phyloP scores from a whole-genome alignment of 1,140 invertebrate genomes.

The Lepidotrigona ventralis region DNA sequence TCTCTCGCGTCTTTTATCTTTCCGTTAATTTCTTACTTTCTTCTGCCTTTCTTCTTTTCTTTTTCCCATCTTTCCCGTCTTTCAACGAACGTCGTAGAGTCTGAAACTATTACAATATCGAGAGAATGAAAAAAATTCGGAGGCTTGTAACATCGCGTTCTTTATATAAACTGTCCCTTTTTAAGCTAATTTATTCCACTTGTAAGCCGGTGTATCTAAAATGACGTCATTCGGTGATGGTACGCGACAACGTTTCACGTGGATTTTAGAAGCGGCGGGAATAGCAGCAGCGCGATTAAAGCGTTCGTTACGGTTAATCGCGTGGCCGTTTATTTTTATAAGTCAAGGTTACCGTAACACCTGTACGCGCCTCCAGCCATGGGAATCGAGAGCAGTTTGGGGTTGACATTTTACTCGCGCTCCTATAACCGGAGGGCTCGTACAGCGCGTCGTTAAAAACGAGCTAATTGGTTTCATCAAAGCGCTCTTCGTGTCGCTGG shows the following conservation, averaged over 20 bases:
- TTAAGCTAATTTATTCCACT: neutral
- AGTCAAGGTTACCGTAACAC: constrained; percentile 63
- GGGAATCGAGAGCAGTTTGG: constrained; percentile 61
- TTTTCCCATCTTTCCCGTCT: too few relatives aligned
- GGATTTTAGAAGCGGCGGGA: constrained; percentile 15
- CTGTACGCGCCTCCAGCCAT: constrained; percentile 44
- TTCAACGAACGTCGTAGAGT: neutral
- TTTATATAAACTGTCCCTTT: neutral
- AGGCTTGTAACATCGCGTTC: too few relatives aligned
- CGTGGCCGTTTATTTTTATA: constrained; percentile 63
- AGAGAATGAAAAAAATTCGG: neutral
- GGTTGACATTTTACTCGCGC: constrained; percentile 71
- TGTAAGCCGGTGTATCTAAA: neutral
- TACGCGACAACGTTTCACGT: neutral
- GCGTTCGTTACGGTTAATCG: constrained; percentile 59
- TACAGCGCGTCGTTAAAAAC: constrained; percentile 70
- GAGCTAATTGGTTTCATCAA: constrained; percentile 73
- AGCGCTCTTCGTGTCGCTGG: constrained; percentile 58
- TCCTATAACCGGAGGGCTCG: constrained; percentile 61
- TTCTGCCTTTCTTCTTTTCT: too few relatives aligned
- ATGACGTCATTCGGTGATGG: neutral
- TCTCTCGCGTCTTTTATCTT: constrained; percentile 34
- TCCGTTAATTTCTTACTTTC: neutral
- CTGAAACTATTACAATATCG: neutral
- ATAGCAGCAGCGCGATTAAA: constrained; percentile 23